Conservation (phyloP, 37 sponge, comb jelly and placozoan species). For the Chondrilla cf. caribensis region DNA sequence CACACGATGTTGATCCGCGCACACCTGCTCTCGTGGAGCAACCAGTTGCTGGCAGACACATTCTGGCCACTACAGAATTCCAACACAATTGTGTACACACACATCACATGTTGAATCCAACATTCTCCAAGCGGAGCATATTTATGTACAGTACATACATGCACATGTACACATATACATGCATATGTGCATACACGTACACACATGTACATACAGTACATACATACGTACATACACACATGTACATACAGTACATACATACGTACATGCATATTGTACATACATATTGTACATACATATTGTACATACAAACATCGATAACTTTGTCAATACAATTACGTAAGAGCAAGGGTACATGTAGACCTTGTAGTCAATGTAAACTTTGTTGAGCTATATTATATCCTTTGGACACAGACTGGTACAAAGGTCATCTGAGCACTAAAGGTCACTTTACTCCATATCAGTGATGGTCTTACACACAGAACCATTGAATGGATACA, state of each 20-base stretch:
- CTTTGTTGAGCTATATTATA: too few species aligned
- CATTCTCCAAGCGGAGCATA: too few species aligned
- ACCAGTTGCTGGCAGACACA: conserved; percentile 31
- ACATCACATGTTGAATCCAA: background rate
- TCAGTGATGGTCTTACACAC: too few species aligned
- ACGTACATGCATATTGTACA: background rate
- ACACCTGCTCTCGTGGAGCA: conserved; percentile 60
- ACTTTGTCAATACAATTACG: too few species aligned
- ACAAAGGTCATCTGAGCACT: too few species aligned
- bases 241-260: background rate
- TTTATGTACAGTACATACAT: background rate
- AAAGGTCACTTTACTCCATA: too few species aligned
- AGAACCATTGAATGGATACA: too few species aligned
- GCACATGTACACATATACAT: background rate
- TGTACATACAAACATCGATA: too few species aligned
- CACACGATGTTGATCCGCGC: conserved; percentile 41
- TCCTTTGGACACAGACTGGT: too few species aligned
- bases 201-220: background rate
- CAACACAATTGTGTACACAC: background rate
- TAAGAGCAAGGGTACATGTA: too few species aligned
- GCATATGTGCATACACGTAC: background rate
- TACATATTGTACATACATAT: too few species aligned
- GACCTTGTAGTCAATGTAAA: too few species aligned
- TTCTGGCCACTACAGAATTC: conserved; percentile 38
- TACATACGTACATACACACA: background rate